Conservation (phyloP, 2,797 vertebrate species). For the Petrocephalus sullivani region DNA sequence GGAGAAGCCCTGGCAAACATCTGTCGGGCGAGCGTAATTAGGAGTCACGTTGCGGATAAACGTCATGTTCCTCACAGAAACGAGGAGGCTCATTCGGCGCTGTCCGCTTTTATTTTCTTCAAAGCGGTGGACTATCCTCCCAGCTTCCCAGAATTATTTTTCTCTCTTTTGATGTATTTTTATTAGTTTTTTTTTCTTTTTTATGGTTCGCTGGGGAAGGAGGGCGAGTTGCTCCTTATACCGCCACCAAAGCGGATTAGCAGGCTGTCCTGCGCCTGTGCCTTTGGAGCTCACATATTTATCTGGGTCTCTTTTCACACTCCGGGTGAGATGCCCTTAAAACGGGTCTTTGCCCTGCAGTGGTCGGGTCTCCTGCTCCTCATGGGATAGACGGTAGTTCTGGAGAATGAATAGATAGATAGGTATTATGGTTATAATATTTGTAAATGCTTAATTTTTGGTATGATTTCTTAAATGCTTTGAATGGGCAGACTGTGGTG, state of each 20-base stretch:
- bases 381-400: background rate
- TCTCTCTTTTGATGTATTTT: background rate
- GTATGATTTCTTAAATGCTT: background rate
- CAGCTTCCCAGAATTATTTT: background rate
- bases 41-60: background rate
- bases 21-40: background rate
- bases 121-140: background rate
- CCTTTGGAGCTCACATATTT: background rate
- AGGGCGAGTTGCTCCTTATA: background rate
- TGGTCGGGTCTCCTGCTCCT: background rate
- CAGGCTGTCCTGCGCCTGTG: background rate
- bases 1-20: background rate
- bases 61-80: background rate
- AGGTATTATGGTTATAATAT: background rate
- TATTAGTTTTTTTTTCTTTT: background rate
- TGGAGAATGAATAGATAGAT: background rate
- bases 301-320: background rate
- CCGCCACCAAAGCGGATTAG: background rate
- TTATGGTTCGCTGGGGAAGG: background rate
- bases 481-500: background rate
- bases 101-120: background rate
- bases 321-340: background rate
- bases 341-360: background rate
- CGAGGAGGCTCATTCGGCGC: background rate
- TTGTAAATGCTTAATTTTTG: background rate